Evolutionary conservation across 2,113 vertebrate genomes (phyloP).

Genomic region (Craseonycteris thonglongyai): DNA sequence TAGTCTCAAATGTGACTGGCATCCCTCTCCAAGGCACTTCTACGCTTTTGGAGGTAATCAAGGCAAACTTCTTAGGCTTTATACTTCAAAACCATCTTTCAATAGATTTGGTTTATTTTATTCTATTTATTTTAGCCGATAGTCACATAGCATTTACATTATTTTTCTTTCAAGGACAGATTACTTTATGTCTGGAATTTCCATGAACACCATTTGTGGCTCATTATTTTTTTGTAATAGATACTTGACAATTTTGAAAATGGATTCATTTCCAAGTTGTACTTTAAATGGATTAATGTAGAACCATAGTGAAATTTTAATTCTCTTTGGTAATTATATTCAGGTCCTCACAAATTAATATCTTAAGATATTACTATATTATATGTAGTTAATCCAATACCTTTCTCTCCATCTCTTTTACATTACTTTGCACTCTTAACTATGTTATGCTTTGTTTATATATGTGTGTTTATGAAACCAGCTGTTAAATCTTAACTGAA

Average conservation of each 20-base stretch:
- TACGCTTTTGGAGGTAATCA: not conserved
- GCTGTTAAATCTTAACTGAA: not conserved
- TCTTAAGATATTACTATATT: not conserved
- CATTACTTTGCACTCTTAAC: not conserved
- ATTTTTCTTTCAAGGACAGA: not conserved
- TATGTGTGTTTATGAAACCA: not conserved
- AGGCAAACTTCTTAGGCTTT: not conserved
- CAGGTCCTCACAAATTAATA: not conserved
- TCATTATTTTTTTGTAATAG: not conserved
- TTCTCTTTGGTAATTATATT: not conserved
- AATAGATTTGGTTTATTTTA: not conserved
- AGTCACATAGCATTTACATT: not conserved
- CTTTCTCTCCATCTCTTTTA: not conserved
- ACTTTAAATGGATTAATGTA: not conserved
- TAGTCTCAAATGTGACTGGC: not conserved
- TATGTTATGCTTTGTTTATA: not conserved
- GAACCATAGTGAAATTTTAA: not conserved
- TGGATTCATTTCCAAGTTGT: not conserved
- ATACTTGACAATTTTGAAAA: not conserved
- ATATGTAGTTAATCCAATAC: not conserved
- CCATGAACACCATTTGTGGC: not conserved
- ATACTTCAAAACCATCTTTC: constrained; percentile 16
- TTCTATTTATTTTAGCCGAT: not conserved
- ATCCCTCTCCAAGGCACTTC: not conserved
- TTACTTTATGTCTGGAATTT: not conserved